Conservation (phyloP, 2,888 invertebrate genomes). For the Dolichomitus sp. region DNA sequence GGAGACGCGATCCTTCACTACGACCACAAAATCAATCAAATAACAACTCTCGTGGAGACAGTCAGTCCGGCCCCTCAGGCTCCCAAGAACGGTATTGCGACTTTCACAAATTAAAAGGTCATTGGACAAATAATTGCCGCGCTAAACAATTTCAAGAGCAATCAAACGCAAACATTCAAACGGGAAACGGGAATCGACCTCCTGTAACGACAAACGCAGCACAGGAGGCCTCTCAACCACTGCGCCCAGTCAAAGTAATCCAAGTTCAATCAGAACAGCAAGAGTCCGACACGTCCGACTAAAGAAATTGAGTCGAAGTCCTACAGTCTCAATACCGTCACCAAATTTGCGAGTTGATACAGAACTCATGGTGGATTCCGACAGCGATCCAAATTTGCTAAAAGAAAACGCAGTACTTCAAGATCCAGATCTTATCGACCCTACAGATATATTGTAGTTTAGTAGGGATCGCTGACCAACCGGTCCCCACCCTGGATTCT, state of each 20-base stretch:
- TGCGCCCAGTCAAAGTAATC: slow-evolving; percentile 8
- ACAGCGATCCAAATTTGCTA: slow-evolving; percentile 1
- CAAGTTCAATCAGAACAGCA: slow-evolving; percentile 19
- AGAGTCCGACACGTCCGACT: slow-evolving; percentile 19
- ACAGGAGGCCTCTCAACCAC: slow-evolving; percentile 17
- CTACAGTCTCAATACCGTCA: slow-evolving; percentile 6
- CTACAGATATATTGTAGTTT: not conserved
- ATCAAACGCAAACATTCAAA: not conserved
- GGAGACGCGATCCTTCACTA: slow-evolving; percentile 8
- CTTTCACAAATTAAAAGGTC: slow-evolving; percentile 9
- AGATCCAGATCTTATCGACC: not conserved
- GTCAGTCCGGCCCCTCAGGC: not conserved
- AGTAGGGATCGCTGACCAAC: slow-evolving; percentile 31
- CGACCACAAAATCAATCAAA: not conserved
- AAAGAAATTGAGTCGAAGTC: slow-evolving; percentile 23
- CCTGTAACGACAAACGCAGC: not conserved
- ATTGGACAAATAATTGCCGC: slow-evolving; percentile 25
- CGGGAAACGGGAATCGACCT: slow-evolving; percentile 30
- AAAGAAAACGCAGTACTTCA: not conserved
- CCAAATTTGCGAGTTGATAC: not conserved
- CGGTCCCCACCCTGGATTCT: slow-evolving; percentile 16
- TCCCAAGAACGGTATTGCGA: slow-evolving; percentile 16
- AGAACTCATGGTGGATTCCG: not conserved
- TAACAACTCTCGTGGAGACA: not conserved
- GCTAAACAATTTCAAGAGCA: slow-evolving; percentile 4